Conservation (phyloP, 2,888 invertebrate species). For the Agrotis puta region DNA sequence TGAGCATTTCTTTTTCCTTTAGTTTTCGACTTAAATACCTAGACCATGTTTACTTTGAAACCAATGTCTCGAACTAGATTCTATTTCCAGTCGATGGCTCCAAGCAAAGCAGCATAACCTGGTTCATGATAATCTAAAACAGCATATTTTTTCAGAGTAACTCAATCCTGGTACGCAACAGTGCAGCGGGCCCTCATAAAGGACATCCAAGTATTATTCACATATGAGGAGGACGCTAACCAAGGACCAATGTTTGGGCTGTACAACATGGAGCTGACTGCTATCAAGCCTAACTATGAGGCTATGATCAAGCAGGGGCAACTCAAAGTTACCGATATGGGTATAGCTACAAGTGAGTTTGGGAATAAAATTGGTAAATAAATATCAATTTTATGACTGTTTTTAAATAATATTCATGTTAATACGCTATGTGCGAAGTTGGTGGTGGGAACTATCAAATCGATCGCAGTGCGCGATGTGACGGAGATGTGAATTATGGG, state of each 20-base stretch:
- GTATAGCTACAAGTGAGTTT: constrained; percentile 94
- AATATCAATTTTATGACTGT: no score
- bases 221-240: constrained; percentile 93
- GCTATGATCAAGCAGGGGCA: constrained; percentile 96
- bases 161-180: constrained; percentile 93
- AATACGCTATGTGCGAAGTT: fast-evolving
- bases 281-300: constrained; percentile 97
- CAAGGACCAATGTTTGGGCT: constrained; percentile 96
- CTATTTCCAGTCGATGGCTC: no score
- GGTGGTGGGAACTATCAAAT: no score
- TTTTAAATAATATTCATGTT: no score
- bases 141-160: constrained; percentile 82
- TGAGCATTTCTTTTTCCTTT: no score
- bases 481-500: no score
- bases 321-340: constrained; percentile 96
- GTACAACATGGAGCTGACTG: constrained; percentile 93
- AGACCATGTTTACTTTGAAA: no score
- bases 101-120: background rate
- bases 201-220: constrained; percentile 95
- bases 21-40: no score
- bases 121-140: background rate
- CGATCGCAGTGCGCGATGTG: no score
- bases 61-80: no score
- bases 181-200: constrained; percentile 95
- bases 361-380: no score